Base-by-base conservation (phyloP, 2,113 vertebrate species). In the Elephas maximus region DNA sequence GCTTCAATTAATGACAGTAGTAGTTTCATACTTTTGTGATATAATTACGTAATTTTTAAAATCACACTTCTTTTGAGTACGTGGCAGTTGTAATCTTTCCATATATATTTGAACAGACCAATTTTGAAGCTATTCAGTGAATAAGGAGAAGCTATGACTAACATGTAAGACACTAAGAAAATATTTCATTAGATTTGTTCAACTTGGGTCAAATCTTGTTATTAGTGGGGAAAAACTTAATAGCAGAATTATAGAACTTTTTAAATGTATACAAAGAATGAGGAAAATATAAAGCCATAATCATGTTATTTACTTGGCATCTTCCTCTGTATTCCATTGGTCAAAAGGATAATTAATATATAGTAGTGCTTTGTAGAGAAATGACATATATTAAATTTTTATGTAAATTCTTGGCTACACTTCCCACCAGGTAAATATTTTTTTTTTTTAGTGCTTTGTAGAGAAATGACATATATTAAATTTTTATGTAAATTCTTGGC, bases 221-320 rank as follows among this genome's bases (percentile, higher is more conserved):
- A 67, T 60, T 92, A 48, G 14, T 53, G 51, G n/a, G 41, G 62
- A 81, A 6, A 92, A 81, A 81, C 23, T 85, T 92, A 82, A 33
- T 90, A 45, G 71, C 23, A 51, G 94, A 63, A 80, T 91, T 57
- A 44, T 57, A 78, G 63, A 84, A 48, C 28, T 97, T 53, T 60
- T 28, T 57, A 53, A 62, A 80, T 89, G 80, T 92, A 28, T 69
- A 8, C 5, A 85, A 79, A 84, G 44, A 81, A 71, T 88, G 45
- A 88, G 26, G 44, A 73, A 80, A 84, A 90, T 86, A 8, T 62
- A 91, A 71, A 95, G 44, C 7, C 18, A 44, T 73, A 37, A 44
- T 80, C 80, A 65, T 60, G 18, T 63, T 67, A 57, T 80, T 76
- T 92, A 69, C 26, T 62, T 8, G 71, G 20, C 28, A 51, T 84